Evolutionary conservation across 2,113 vertebrate genomes (phyloP), one percentile per base, ranked within the genome.

Genomic region (Opisthocomus hoazin): DNA sequence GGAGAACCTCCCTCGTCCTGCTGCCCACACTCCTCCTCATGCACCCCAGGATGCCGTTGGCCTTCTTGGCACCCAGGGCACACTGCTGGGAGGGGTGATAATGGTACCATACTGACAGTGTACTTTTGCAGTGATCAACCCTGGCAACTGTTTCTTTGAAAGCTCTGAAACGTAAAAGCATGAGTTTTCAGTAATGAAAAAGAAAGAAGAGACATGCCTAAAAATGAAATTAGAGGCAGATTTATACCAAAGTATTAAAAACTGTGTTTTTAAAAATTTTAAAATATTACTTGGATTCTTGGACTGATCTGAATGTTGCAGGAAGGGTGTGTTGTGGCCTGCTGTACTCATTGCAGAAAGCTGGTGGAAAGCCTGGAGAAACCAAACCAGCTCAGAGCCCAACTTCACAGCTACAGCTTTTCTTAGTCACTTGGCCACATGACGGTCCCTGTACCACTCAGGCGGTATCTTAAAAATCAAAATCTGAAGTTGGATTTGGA

Each of bases 11-110:
- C n/a, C n/a, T n/a, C n/a, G n/a, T n/a, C n/a, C n/a, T n/a, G n/a
- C n/a, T n/a, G n/a, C n/a, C n/a, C n/a, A n/a, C n/a, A n/a, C n/a
- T n/a, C n/a, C n/a, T n/a, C n/a, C n/a, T n/a, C n/a, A n/a, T n/a
- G n/a, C n/a, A n/a, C n/a, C n/a, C n/a, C n/a, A n/a, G n/a, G n/a
- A n/a, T n/a, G n/a, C n/a, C n/a, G n/a, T n/a, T n/a, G n/a, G n/a
- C n/a, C n/a, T n/a, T n/a, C n/a, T n/a, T n/a, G n/a, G n/a, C n/a
- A n/a, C n/a, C n/a, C n/a, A n/a, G n/a, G n/a, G n/a, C n/a, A n/a
- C n/a, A n/a, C n/a, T n/a, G n/a, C n/a, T n/a, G 90, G 79, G 81
- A 64, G 71, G 90, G 90, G 68, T 87, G 90, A 94, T 83, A 95
- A 94, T 90, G 68, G 39, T 86, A 27, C 80, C 87, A 45, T 77